Evolutionary conservation across 1,140 invertebrate species (phyloP).

Genomic region (Panulirus ornatus): DNA sequence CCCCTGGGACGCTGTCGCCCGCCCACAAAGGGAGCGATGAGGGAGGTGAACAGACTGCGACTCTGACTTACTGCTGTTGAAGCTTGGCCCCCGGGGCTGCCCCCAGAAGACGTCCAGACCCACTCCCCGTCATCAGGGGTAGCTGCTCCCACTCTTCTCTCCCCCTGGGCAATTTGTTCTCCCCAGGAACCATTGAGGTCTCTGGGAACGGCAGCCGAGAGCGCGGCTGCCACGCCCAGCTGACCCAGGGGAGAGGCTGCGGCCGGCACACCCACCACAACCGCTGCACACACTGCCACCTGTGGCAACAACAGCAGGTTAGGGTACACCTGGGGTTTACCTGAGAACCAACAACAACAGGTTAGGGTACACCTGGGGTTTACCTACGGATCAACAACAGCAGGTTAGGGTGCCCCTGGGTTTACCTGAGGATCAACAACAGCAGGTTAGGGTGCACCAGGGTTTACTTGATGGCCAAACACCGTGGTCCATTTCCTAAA

Average conservation of each 20-base stretch:
- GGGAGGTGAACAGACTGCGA: slow-evolving; percentile 23
- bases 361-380: no score
- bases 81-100: neutral
- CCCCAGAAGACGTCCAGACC: neutral
- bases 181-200: neutral
- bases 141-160: neutral
- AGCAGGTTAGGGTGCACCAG: no score
- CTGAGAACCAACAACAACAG: no score
- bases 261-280: neutral
- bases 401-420: no score
- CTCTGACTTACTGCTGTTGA: neutral
- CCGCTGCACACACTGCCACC: neutral
- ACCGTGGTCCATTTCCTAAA: no score
- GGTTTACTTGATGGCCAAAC: no score
- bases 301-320: no score
- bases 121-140: neutral
- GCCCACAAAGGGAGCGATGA: slow-evolving; percentile 37
- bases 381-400: no score
- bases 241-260: neutral
- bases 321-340: no score
- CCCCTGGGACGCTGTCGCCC: neutral
- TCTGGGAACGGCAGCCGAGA: neutral
- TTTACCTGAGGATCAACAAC: no score
- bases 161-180: neutral
- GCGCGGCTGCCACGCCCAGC: no score